These are phyloP conservation scores for Chaetophractus vellerosus DNA, from an alignment of 2,797 vertebrate species.

Conservation along the genomic window DNA sequence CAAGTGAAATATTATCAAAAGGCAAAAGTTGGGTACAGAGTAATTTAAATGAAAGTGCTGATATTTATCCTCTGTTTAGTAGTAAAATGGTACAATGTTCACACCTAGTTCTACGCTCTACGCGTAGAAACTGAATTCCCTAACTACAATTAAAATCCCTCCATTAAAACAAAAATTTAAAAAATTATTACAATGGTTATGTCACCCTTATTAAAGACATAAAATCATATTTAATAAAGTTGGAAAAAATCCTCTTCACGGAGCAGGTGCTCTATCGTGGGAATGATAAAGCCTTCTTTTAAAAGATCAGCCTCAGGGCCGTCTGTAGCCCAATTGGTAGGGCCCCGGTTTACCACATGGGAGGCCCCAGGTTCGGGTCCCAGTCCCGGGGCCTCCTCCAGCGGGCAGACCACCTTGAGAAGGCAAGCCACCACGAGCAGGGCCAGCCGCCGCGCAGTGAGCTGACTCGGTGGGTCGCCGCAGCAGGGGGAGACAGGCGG, in stretches of 20 bases:
- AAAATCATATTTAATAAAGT: slow-evolving; percentile 55
- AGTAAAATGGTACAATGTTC: slow-evolving; percentile 23
- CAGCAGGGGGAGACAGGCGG: too few species aligned
- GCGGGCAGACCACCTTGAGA: too few species aligned
- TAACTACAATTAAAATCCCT: slow-evolving; percentile 47
- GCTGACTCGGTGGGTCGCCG: too few species aligned
- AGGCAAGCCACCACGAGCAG: too few species aligned
- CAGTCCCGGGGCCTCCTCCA: too few species aligned
- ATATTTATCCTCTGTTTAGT: slow-evolving; percentile 56
- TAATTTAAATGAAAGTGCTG: slow-evolving; percentile 65
- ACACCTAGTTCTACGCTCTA: slow-evolving; percentile 40
- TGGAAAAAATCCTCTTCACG: neutral
- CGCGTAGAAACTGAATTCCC: slow-evolving; percentile 49
- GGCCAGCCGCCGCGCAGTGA: too few species aligned
- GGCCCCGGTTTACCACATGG: too few species aligned
- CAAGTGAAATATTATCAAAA: slow-evolving; percentile 65
- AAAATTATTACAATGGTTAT: neutral
- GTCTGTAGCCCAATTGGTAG: too few species aligned
- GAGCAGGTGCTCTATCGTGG: neutral
- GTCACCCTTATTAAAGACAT: slow-evolving; percentile 32
- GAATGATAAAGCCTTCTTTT: slow-evolving; percentile 28
- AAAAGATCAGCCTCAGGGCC: too few species aligned
- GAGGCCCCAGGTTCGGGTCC: too few species aligned
- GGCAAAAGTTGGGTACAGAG: slow-evolving; percentile 13
- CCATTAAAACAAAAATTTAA: slow-evolving; percentile 40